Evolutionary conservation across 1,140 invertebrate species (phyloP).

Genomic region (Drosophila pseudoobscura): DNA sequence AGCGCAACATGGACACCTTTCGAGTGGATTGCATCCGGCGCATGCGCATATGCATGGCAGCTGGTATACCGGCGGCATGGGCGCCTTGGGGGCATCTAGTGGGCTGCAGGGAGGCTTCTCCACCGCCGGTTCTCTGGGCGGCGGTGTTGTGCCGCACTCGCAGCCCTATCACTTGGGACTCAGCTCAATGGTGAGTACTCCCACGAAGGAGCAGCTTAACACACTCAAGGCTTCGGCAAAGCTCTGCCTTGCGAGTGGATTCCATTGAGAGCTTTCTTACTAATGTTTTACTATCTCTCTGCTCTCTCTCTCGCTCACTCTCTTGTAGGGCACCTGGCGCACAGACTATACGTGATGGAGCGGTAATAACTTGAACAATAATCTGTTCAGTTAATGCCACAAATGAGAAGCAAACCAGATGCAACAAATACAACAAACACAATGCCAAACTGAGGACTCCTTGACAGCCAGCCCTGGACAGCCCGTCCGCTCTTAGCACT

Average conservation of each 20-base stretch:
- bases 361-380: constrained; percentile 83
- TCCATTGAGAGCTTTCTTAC: constrained; percentile 11
- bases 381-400: constrained; percentile 80
- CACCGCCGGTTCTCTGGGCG: constrained; percentile 77
- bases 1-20: constrained; percentile 83
- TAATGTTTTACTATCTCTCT: constrained; percentile 32
- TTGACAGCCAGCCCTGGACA: constrained; percentile 45
- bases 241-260: constrained; percentile 18
- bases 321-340: constrained; percentile 79
- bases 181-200: constrained; percentile 80
- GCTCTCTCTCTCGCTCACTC: constrained; percentile 27
- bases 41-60: constrained; percentile 83
- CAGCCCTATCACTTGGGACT: constrained; percentile 83
- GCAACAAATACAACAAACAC: constrained; percentile 52
- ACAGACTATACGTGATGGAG: constrained; percentile 84
- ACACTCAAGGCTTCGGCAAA: constrained; percentile 8
- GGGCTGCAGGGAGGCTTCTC: constrained; percentile 83
- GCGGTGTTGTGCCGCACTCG: constrained; percentile 82
- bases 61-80: constrained; percentile 83
- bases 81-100: constrained; percentile 81
- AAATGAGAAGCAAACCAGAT: constrained; percentile 42
- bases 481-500: constrained; percentile 27
- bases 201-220: constrained; percentile 33
- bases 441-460: constrained; percentile 80
- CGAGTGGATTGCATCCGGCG: constrained; percentile 83